Base-by-base conservation (phyloP, 1,140 invertebrate species). In the Drosophila melanogaster region DNA sequence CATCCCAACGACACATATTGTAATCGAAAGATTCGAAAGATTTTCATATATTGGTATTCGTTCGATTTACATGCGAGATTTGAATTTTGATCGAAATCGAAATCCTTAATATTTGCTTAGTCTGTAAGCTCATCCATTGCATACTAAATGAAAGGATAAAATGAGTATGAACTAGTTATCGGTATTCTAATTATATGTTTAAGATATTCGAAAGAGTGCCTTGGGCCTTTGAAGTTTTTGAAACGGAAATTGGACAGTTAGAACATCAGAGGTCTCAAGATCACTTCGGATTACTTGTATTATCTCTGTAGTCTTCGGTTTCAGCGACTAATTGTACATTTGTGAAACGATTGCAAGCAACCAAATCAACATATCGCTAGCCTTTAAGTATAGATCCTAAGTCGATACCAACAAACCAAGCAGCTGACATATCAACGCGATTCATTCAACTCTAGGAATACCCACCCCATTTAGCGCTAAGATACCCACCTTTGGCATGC, bases 151-250 rank as follows among this genome's bases (percentile, higher is more conserved):
- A 53, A 77, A 66, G 57, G 46, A 66, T 81, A 51, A 64, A 90
- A 90, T 90, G 86, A 90, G 86, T 90, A 86, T 72, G 69, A 90
- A 83, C 86, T 90, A 90, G 86, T 90, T 90, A 75, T 62, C 46
- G 64, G 40, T 64, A 73, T 64, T 69, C 58, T 79, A 77, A 61
- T 49, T 22, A 8, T 57, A 66, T 12, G 44, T 41, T n/a, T 76
- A 61, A 57, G 38, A 8, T 15, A 37, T 76, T 57, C 35, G 15
- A 43, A 38, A 26, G 6, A 30, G 24, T 10, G 14, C 3, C 17
- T 44, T 15, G 26, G 5, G 19, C 26, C 30, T 62, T 17, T 14
- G 2, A 41, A 43, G 26, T 33, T 43, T 62, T 22, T 6, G n/a
- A 43, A 14, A 59, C 14, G 2, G 1, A 24, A 24, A 22, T 22